These are phyloP conservation scores for Ginglymostoma cirratum DNA, from an alignment of 2,113 vertebrate species.

Conservation along the genomic window DNA sequence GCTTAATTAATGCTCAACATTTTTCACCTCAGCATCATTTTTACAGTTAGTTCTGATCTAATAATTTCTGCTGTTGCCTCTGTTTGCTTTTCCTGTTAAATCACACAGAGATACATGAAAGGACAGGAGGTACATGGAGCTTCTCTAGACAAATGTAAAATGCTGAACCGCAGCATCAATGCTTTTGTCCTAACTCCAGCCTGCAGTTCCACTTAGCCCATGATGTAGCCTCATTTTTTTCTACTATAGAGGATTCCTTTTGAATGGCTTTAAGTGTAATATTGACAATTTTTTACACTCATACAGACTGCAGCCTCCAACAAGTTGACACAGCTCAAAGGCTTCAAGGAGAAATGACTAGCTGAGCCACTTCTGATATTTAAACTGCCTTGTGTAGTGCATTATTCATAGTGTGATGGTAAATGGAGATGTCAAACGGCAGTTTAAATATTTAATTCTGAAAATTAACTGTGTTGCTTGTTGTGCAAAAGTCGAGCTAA, in stretches of 20 bases:
- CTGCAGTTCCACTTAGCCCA: background rate
- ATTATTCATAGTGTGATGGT: background rate
- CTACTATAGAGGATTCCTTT: background rate
- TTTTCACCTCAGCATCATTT: background rate
- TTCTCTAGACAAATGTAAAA: background rate
- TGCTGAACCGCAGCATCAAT: background rate
- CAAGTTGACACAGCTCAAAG: background rate
- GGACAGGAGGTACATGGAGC: background rate
- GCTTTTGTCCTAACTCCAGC: background rate
- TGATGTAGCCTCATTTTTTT: background rate
- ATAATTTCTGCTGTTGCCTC: background rate
- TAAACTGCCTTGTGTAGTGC: background rate
- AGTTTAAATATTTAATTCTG: slow-evolving; percentile 15
- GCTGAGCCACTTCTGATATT: background rate
- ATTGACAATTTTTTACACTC: background rate
- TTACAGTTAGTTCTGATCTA: background rate
- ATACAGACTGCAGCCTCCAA: background rate
- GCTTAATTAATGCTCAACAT: background rate
- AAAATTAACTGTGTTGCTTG: background rate
- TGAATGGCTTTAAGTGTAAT: background rate
- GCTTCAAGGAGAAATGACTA: background rate
- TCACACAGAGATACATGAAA: background rate
- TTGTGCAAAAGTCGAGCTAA: background rate
- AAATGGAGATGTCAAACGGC: background rate
- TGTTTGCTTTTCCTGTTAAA: background rate